Percentiles rank a stretch among this genome's conserved stretches.
These are phyloP conservation scores for Hipposideros larvatus DNA, from an alignment of 2,797 vertebrate genomes.

Conservation along the genomic window DNA sequence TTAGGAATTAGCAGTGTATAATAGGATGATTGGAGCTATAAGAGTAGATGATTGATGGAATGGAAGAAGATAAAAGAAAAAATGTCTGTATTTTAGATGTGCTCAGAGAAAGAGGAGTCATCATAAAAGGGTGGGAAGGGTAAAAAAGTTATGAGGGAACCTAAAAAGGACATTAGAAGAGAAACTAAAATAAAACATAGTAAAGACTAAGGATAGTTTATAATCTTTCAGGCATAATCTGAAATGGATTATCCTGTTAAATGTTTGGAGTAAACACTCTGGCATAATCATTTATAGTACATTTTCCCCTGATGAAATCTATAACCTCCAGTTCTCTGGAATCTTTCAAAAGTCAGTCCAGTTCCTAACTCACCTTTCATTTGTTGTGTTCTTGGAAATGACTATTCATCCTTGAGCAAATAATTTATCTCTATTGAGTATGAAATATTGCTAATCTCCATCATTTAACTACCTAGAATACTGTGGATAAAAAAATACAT, in stretches of 20 bases:
- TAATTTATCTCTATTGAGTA: not conserved
- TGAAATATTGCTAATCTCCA: constrained; percentile 50
- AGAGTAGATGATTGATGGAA: not conserved
- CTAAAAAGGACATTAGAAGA: not conserved
- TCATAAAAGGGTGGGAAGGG: not conserved
- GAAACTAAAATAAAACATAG: not conserved
- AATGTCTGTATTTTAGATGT: not conserved
- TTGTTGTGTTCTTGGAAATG: constrained; percentile 27
- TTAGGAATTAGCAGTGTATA: not conserved
- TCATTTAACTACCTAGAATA: constrained; percentile 43
- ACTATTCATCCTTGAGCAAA: constrained; percentile 16
- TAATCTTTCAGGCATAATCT: not conserved
- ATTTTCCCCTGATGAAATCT: constrained; percentile 16
- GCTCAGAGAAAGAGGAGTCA: not conserved
- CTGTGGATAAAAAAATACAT: not conserved
- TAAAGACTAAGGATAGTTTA: not conserved
- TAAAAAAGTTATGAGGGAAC: not conserved
- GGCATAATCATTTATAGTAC: constrained; percentile 14
- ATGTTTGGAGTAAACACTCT: not conserved
- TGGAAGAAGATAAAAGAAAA: not conserved
- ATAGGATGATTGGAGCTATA: not conserved
- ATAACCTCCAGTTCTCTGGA: not conserved
- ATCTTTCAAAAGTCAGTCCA: constrained; percentile 9
- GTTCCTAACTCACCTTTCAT: constrained; percentile 31
- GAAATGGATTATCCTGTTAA: constrained; percentile 31